Evolutionary conservation across 2,888 invertebrate genomes (phyloP).

Genomic region (Dexiosoma caninum): DNA sequence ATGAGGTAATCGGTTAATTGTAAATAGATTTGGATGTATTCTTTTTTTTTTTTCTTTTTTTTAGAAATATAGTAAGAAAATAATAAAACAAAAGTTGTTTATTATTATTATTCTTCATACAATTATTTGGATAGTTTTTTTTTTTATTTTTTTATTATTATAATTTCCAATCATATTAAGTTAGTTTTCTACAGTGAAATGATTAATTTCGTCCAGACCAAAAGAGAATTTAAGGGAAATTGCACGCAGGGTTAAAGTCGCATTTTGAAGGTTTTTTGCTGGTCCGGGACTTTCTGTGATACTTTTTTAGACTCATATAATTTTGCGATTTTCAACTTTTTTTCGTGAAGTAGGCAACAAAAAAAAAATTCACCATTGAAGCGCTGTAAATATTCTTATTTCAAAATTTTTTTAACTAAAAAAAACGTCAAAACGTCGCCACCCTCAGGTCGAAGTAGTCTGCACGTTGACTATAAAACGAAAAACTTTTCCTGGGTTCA

Average conservation of each 20-base stretch:
- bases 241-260: not conserved
- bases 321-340: no score
- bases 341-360: no score
- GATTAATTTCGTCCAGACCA: not conserved
- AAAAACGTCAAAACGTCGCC: no score
- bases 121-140: not conserved
- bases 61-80: conserved; percentile 17
- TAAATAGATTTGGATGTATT: conserved; percentile 66
- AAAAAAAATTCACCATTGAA: no score
- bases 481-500: no score
- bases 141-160: not conserved
- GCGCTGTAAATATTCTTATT: no score
- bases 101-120: not conserved
- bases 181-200: not conserved
- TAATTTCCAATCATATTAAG: not conserved
- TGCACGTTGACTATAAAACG: no score
- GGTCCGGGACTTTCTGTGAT: no score
- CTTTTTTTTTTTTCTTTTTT: conserved; percentile 8
- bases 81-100: not conserved
- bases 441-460: no score
- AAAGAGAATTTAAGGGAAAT: not conserved
- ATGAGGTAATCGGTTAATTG: conserved; percentile 76
- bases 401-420: no score
- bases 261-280: no score
- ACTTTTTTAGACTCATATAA: no score